Evolutionary conservation across 2,888 invertebrate species (phyloP).

Genomic region (Scaptomyza tumidula): DNA sequence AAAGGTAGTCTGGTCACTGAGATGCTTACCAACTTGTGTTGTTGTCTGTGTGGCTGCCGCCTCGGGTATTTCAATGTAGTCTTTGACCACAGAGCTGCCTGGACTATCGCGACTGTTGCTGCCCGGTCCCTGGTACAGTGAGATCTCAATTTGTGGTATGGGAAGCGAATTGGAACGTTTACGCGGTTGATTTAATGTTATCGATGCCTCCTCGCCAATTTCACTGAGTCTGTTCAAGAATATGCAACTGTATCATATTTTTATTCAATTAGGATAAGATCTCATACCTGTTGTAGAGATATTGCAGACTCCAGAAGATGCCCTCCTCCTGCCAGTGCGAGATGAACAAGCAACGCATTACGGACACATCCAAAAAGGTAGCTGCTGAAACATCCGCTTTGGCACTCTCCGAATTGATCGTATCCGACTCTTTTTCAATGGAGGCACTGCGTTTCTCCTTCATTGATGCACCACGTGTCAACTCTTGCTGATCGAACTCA

Average conservation of each 20-base stretch:
- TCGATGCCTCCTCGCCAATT: conserved; percentile 92
- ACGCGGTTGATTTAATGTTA: conserved; percentile 91
- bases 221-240: conserved; percentile 89
- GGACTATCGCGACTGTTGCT: conserved; percentile 84
- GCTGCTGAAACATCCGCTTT: conserved; percentile 90
- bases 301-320: conserved; percentile 98
- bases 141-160: conserved; percentile 96
- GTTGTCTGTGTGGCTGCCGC: conserved; percentile 87
- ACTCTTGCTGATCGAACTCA: conserved; percentile 84
- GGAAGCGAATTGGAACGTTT: conserved; percentile 96
- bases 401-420: conserved; percentile 86
- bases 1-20: no score
- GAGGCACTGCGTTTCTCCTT: conserved; percentile 86
- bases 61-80: conserved; percentile 92
- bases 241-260: neutral
- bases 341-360: conserved; percentile 96
- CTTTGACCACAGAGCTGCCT: conserved; percentile 86
- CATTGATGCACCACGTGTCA: conserved; percentile 82
- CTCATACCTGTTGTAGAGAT: conserved; percentile 92
- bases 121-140: conserved; percentile 91
- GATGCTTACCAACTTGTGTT: conserved; percentile 69
- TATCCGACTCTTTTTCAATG: conserved; percentile 91
- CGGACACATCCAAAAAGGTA: conserved; percentile 98
- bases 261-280: no score
- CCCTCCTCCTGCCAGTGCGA: conserved; percentile 99